phyloP scores from a whole-genome alignment of 2,888 invertebrate species.

The Drosophila austrosaltans region DNA sequence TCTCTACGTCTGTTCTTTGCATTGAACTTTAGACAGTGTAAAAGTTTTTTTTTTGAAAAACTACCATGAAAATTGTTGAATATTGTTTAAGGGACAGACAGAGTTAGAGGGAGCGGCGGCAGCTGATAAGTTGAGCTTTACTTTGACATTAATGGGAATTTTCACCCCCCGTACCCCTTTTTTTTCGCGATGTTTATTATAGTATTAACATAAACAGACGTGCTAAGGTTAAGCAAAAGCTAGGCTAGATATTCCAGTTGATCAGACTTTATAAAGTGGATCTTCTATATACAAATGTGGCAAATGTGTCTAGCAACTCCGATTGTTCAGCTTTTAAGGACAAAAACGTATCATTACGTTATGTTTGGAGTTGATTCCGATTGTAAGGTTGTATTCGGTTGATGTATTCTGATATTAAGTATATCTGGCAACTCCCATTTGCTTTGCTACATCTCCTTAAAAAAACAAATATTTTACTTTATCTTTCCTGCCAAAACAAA shows the following conservation, averaged over 20 bases:
- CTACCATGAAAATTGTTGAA: conserved; percentile 41
- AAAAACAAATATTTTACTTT: too few relatives aligned
- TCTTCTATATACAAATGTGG: too few relatives aligned
- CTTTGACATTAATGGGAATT: conserved; percentile 25
- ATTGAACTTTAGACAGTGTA: conserved; percentile 48
- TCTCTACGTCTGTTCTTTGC: conserved; percentile 10
- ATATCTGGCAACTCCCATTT: too few relatives aligned
- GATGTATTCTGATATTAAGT: too few relatives aligned
- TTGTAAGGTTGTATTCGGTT: too few relatives aligned
- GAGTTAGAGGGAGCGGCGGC: neutral
- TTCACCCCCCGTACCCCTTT: neutral
- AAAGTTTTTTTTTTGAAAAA: conserved; percentile 53
- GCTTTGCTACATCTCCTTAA: too few relatives aligned
- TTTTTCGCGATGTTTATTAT: neutral
- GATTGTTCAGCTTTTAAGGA: too few relatives aligned
- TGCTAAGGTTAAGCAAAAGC: neutral
- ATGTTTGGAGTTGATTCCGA: too few relatives aligned
- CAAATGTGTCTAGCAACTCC: too few relatives aligned
- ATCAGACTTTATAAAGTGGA: neutral
- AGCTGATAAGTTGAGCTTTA: conserved; percentile 10
- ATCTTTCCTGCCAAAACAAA: neutral
- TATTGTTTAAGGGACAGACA: conserved; percentile 6
- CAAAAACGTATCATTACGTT: too few relatives aligned
- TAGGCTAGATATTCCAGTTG: neutral
- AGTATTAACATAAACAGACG: neutral